phyloP scores from a whole-genome alignment of 1,140 invertebrate genomes.

The Scylla paramamosain region DNA sequence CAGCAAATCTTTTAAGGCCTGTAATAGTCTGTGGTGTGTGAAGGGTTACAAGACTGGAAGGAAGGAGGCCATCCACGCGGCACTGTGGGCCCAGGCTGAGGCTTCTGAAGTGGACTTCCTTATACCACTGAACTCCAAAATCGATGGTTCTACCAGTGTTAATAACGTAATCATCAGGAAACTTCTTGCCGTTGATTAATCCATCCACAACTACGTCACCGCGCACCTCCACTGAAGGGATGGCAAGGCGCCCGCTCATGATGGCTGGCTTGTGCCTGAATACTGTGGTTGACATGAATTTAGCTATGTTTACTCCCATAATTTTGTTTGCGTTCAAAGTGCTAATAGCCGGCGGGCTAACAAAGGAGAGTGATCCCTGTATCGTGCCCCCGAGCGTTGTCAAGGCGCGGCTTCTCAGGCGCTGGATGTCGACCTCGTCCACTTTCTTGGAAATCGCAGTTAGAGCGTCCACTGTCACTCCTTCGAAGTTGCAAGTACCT shows the following conservation, averaged over 20 bases:
- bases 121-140: slow-evolving; percentile 43
- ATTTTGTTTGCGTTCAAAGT: slow-evolving; percentile 27
- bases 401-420: slow-evolving; percentile 31
- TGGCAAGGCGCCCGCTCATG: background rate
- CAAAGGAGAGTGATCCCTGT: slow-evolving; percentile 29
- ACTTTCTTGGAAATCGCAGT: background rate
- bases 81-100: background rate
- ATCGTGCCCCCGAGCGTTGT: slow-evolving; percentile 5
- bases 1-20: slow-evolving; percentile 33
- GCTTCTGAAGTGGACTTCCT: background rate
- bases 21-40: slow-evolving; percentile 57
- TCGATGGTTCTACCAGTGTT: background rate
- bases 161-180: slow-evolving; percentile 43
- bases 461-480: background rate
- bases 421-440: slow-evolving; percentile 27
- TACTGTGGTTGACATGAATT: slow-evolving; percentile 58
- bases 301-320: slow-evolving; percentile 56
- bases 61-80: slow-evolving; percentile 44
- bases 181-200: slow-evolving; percentile 40
- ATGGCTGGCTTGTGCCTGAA: slow-evolving; percentile 45
- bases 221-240: background rate
- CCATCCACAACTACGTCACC: slow-evolving; percentile 41
- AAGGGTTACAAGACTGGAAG: slow-evolving; percentile 37
- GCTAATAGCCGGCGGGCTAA: background rate
- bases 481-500: slow-evolving; percentile 36